Evolutionary conservation across 1,140 invertebrate species (phyloP).

Genomic region (Carposina sasakii): DNA sequence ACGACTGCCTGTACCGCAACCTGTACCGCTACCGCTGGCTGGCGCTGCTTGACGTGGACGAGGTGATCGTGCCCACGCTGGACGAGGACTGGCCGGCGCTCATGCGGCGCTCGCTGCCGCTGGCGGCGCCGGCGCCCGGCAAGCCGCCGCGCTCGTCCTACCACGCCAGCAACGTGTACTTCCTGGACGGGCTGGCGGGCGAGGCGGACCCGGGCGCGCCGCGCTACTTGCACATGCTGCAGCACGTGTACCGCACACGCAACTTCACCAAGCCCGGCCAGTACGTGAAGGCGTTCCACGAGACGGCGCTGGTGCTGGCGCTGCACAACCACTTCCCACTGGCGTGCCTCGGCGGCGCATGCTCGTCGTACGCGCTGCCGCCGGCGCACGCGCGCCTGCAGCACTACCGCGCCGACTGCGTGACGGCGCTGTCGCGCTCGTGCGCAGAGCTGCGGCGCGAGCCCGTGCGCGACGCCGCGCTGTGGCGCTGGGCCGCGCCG

Average conservation of each 20-base stretch:
- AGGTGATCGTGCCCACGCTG: conserved; percentile 94
- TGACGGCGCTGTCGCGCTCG: conserved; percentile 88
- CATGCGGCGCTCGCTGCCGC: conserved; percentile 82
- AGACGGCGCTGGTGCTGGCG: conserved; percentile 89
- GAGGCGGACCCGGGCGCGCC: conserved; percentile 89
- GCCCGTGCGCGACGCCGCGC: conserved; percentile 87
- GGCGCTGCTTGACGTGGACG: conserved; percentile 92
- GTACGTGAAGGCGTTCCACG: conserved; percentile 96
- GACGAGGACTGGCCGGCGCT: conserved; percentile 85
- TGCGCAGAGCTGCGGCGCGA: conserved; percentile 89
- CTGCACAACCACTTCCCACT: conserved; percentile 95
- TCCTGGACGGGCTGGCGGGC: conserved; percentile 90
- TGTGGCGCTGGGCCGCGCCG: conserved; percentile 89
- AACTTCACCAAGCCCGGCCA: conserved; percentile 95
- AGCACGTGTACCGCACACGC: conserved; percentile 91
- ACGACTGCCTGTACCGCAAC: conserved; percentile 96
- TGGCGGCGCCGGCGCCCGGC: conserved; percentile 83
- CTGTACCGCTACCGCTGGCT: conserved; percentile 93
- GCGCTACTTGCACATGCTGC: conserved; percentile 94
- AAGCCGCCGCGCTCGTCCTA: conserved; percentile 84
- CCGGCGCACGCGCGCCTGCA: conserved; percentile 90
- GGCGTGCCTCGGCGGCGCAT: conserved; percentile 88
- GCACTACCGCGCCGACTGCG: conserved; percentile 94
- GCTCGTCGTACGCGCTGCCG: conserved; percentile 89
- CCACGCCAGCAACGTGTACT: conserved; percentile 95